Percentiles rank a stretch among this genome's conserved stretches.
Conservation (phyloP, 2,888 invertebrate species). For the Hetaerina titia region DNA sequence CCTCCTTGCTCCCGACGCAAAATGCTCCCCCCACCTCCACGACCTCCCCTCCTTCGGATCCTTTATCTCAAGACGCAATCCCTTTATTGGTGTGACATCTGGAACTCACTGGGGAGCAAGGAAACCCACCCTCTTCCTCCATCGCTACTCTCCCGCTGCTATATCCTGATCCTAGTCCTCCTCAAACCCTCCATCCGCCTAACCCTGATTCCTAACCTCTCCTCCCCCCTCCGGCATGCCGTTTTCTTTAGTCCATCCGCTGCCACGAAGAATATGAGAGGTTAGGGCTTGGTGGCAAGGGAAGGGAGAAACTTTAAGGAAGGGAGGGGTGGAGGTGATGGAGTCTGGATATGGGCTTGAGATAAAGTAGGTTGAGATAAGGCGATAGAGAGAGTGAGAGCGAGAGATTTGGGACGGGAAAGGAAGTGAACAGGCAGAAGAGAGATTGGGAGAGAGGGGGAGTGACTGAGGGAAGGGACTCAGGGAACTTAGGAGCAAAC, state of each 20-base stretch:
- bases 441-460: not conserved
- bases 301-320: no score
- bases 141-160: not conserved
- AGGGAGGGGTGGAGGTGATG: not conserved
- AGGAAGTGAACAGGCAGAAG: not conserved
- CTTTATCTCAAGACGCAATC: slow-evolving; percentile 43
- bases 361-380: not conserved
- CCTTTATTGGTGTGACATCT: slow-evolving; percentile 50
- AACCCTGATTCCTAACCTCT: not conserved
- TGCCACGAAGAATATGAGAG: not conserved
- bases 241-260: not conserved
- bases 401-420: not conserved
- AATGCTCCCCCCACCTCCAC: not conserved
- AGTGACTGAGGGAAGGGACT: not conserved
- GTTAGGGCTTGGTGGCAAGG: not conserved
- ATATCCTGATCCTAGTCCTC: not conserved
- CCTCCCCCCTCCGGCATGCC: not conserved
- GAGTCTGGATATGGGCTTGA: not conserved
- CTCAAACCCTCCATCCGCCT: not conserved
- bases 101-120: slow-evolving; percentile 12
- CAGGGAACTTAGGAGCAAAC: not conserved
- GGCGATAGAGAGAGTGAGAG: not conserved
- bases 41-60: not conserved
- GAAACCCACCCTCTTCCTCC: not conserved
- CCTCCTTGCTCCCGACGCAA: not conserved